Evolutionary conservation across 2,113 vertebrate species (phyloP).

Genomic region (Barbus barbus): DNA sequence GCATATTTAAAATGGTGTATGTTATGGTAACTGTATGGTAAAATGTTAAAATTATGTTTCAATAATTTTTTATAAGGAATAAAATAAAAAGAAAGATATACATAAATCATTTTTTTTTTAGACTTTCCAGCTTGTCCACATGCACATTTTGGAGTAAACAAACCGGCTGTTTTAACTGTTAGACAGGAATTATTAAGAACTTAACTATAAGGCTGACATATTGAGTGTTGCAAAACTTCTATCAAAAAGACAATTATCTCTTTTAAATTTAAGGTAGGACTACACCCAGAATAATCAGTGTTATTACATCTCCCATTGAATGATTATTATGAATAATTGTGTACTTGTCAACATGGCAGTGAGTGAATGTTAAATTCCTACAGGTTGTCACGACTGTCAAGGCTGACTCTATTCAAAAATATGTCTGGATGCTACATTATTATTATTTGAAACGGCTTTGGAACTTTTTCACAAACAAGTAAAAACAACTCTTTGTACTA

Average conservation of each 20-base stretch:
- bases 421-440: too few species aligned
- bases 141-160: neutral
- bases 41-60: too few species aligned
- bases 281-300: neutral
- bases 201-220: neutral
- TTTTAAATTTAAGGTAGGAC: neutral
- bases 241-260: neutral
- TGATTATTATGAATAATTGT: too few species aligned
- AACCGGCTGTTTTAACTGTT: neutral
- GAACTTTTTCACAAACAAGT: too few species aligned
- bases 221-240: neutral
- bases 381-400: too few species aligned
- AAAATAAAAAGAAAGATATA: neutral
- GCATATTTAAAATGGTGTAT: too few species aligned
- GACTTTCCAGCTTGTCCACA: neutral
- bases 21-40: too few species aligned
- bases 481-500: too few species aligned
- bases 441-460: too few species aligned
- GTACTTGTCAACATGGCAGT: too few species aligned
- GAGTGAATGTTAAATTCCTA: too few species aligned
- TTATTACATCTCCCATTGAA: neutral
- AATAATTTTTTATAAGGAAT: neutral
- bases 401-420: too few species aligned
- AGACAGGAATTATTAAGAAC: neutral
- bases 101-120: neutral